Conservation (phyloP, 2,113 vertebrate genomes). For the Tichodroma muraria region DNA sequence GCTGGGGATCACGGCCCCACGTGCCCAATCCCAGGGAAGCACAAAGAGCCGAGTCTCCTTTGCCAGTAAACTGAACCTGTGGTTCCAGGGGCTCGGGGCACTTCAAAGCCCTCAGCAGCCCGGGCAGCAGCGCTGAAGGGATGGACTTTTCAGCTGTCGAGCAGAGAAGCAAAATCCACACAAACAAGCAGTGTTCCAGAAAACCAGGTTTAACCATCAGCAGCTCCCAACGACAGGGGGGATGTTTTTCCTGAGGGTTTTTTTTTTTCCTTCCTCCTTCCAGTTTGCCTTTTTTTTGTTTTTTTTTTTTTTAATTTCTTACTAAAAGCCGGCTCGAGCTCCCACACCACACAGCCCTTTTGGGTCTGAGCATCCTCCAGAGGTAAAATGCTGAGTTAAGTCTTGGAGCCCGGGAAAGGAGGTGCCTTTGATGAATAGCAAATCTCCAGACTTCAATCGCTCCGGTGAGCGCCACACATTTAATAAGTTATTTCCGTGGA, state of each 20-base stretch:
- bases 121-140: not conserved
- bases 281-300: not conserved
- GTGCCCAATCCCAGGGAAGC: not conserved
- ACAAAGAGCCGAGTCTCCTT: not conserved
- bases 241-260: slow-evolving; percentile 1
- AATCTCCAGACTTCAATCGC: slow-evolving; percentile 63
- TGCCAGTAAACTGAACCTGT: slow-evolving; percentile 10
- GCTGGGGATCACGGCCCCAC: not conserved
- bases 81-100: slow-evolving; percentile 16
- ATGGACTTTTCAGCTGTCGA: not conserved
- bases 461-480: slow-evolving; percentile 52
- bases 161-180: slow-evolving; percentile 12
- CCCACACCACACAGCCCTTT: not conserved
- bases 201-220: slow-evolving; percentile 43
- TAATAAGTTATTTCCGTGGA: slow-evolving; percentile 82
- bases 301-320: not conserved
- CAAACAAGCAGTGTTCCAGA: slow-evolving; percentile 53
- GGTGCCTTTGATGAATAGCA: slow-evolving; percentile 67
- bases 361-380: not conserved
- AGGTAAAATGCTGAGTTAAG: slow-evolving; percentile 51
- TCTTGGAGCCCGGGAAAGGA: not conserved
- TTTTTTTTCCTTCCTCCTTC: not conserved
- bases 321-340: not conserved
- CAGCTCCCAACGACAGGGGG: not conserved
- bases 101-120: slow-evolving; percentile 24